These are phyloP conservation scores for Lasioglossum albipes DNA, from an alignment of 1,140 invertebrate genomes.

Conservation along the genomic window DNA sequence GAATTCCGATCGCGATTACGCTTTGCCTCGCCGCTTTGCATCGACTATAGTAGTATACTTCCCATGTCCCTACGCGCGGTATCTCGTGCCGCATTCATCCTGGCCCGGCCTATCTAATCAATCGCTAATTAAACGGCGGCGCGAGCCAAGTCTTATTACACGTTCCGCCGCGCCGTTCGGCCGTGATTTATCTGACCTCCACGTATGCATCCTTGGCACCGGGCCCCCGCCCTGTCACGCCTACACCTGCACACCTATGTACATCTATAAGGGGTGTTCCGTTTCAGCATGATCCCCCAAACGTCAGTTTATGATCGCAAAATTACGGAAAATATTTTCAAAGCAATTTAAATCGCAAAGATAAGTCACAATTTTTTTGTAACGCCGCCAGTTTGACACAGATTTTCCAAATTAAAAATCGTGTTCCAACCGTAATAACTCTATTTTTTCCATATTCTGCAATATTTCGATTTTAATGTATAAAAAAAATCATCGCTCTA, in stretches of 20 bases:
- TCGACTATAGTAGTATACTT: not conserved
- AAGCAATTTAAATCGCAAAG: too few relatives aligned
- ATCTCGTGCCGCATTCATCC: constrained; percentile 24
- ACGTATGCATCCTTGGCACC: constrained; percentile 10
- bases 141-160: constrained; percentile 30
- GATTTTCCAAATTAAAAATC: too few relatives aligned
- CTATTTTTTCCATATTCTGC: too few relatives aligned
- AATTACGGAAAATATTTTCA: too few relatives aligned
- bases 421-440: too few relatives aligned
- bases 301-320: too few relatives aligned
- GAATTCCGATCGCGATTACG: constrained; percentile 8
- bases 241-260: not conserved
- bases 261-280: too few relatives aligned
- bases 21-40: not conserved
- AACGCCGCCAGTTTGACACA: too few relatives aligned
- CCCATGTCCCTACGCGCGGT: not conserved
- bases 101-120: constrained; percentile 26
- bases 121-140: constrained; percentile 40
- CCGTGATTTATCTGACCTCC: constrained; percentile 27
- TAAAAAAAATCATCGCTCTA: too few relatives aligned
- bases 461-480: too few relatives aligned
- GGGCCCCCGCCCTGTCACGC: constrained; percentile 10
- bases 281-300: too few relatives aligned
- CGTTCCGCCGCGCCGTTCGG: not conserved
- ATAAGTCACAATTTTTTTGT: too few relatives aligned